Base-by-base conservation (phyloP, 2,888 invertebrate species). In the Mimumesa dahlbomi region DNA sequence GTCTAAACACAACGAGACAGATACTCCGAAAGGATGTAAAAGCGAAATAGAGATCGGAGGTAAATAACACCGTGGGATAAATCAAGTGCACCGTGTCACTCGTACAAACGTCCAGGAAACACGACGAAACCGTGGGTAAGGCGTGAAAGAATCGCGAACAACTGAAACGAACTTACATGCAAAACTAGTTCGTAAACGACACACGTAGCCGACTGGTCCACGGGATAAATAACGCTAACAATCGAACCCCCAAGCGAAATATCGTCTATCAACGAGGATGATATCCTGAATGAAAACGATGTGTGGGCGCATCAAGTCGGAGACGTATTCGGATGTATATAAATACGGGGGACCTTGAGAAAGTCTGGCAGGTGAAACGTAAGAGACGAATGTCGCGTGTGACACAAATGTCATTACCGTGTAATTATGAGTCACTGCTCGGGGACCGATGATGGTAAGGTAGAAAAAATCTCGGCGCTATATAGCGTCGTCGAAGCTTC, bases 331-430 rank as follows among this genome's bases (percentile, higher is more conserved):
- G 40, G 54, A 52, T 42, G 48, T 43, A 56, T 56, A 66, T 50
- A 66, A 69, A 62, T 50, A 66, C 52, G 14, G 38, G 25, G 36
- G 73, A 71, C 75, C 76, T 78, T 72, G 79, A 67, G 59, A 59
- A 65, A 73, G 54, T 21, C 59, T 63, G 46, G 58, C 70, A 67
- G 46, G 69, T 61, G 69, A 74, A 72, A 75, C 61, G 65, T 50
- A n/a, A 57, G 42, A 56, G 64, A n/a, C 57, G 50, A 43, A 40
- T 64, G 54, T 53, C 68, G 72, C 64, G 54, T 68, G 73, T 70
- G 75, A 76, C 66, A 65, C 53, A 78, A 82, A 78, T 77, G 82
- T 82, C 80, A 82, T 77, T 82, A 81, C 75, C 81, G 69, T 73
- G 45, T 59, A 76, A 74, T 69, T 67, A 76, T 79, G 82, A 79